phyloP scores from a whole-genome alignment of 2,113 vertebrate species.

The Redunca redunca region DNA sequence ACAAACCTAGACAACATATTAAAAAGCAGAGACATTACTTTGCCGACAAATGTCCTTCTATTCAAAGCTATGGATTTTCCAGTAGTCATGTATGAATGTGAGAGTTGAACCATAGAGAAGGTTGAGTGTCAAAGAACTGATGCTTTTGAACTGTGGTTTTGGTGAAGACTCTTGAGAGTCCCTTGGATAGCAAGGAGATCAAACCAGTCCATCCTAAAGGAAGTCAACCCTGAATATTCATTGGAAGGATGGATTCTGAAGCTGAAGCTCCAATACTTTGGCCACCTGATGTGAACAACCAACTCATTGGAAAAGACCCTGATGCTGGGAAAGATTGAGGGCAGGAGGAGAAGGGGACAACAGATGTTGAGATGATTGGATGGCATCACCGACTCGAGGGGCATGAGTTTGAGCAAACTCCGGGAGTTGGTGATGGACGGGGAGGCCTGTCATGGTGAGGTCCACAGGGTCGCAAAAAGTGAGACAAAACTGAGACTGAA shows the following conservation, averaged over 20 bases:
- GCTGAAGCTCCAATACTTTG: background rate
- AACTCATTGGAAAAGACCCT: background rate
- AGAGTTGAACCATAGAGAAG: background rate
- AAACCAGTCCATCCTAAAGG: background rate
- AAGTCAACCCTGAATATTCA: background rate
- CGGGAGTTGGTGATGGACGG: background rate
- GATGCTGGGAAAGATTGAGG: background rate
- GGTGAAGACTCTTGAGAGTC: background rate
- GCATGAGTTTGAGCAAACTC: background rate
- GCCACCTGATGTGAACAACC: background rate
- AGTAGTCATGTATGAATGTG: background rate
- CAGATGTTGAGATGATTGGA: background rate
- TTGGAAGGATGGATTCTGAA: background rate
- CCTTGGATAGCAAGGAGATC: background rate
- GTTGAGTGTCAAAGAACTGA: background rate
- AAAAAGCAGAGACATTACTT: background rate
- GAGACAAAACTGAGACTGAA: background rate
- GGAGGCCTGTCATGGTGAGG: background rate
- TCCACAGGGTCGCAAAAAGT: background rate
- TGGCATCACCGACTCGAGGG: background rate
- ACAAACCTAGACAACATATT: background rate
- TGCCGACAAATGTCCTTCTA: background rate
- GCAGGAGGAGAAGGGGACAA: background rate
- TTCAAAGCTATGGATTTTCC: background rate
- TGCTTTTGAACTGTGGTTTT: background rate